Conservation (phyloP, 92 coral and sea anemone genomes). For the Virgularia gustaviana region DNA sequence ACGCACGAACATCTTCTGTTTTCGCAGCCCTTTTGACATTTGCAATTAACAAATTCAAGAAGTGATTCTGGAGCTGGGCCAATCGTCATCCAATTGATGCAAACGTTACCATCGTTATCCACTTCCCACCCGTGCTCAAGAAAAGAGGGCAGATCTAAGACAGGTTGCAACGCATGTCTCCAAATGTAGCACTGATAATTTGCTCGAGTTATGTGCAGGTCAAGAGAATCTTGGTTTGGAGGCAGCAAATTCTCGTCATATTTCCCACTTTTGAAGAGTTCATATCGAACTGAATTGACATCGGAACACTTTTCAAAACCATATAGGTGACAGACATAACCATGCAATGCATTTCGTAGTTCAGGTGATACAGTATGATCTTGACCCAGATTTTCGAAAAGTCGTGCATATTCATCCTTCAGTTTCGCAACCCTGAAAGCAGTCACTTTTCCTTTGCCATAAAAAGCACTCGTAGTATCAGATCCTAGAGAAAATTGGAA, state of each 20-base stretch:
- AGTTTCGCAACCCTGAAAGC: neutral
- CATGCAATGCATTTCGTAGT: too few relatives aligned
- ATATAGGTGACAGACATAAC: too few relatives aligned
- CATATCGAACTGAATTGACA: too few relatives aligned
- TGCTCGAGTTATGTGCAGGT: conserved; percentile 54
- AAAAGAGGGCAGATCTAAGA: conserved; percentile 23
- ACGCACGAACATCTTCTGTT: conserved; percentile 49
- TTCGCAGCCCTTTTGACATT: conserved; percentile 35
- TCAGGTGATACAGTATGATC: too few relatives aligned
- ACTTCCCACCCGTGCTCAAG: conserved; percentile 50
- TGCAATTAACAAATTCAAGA: conserved; percentile 40
- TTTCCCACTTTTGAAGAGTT: too few relatives aligned
- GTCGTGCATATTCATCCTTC: conserved; percentile 12
- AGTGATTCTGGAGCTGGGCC: conserved; percentile 48
- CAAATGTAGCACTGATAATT: conserved; percentile 56
- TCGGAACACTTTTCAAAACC: too few relatives aligned
- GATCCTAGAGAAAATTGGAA: neutral
- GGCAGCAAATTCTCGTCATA: too few relatives aligned
- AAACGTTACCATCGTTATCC: conserved; percentile 29
- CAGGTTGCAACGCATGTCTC: conserved; percentile 43
- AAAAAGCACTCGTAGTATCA: neutral
- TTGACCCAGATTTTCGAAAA: too few relatives aligned
- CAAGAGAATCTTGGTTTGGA: conserved; percentile 46
- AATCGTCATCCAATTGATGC: conserved; percentile 45
- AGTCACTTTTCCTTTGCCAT: neutral